Evolutionary conservation across 2,888 invertebrate species (phyloP).

Genomic region (Bombylius major): DNA sequence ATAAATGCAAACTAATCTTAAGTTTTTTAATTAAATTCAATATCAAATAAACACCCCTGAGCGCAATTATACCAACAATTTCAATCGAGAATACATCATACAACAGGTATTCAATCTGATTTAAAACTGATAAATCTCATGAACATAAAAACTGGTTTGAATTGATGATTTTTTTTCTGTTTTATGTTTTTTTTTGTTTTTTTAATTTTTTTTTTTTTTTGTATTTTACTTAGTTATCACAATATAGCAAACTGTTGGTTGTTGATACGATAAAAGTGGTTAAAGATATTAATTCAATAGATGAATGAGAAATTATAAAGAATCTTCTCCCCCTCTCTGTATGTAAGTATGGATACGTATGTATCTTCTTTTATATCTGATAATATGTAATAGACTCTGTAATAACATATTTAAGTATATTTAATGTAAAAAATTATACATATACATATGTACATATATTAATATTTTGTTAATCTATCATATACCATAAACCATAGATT

Average conservation of each 20-base stretch:
- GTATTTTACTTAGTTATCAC: too few relatives aligned
- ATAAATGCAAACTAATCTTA: slow-evolving; percentile 6
- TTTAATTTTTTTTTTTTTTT: too few relatives aligned
- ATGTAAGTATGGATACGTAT: neutral
- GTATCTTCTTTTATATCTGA: too few relatives aligned
- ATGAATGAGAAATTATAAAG: neutral
- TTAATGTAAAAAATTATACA: neutral
- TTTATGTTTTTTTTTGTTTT: too few relatives aligned
- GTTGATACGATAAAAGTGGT: slow-evolving; percentile 3
- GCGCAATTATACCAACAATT: slow-evolving; percentile 5
- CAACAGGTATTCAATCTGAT: neutral
- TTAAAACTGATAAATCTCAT: slow-evolving; percentile 12
- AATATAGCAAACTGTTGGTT: neutral
- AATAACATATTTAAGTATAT: too few relatives aligned
- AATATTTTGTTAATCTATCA: too few relatives aligned
- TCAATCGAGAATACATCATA: neutral
- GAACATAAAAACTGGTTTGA: neutral
- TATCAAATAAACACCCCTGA: slow-evolving; percentile 12
- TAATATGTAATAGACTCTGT: too few relatives aligned
- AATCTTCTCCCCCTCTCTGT: neutral
- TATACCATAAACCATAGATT: neutral
- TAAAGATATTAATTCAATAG: neutral
- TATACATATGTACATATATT: neutral
- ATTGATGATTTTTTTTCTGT: neutral
- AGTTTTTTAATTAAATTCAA: slow-evolving; percentile 13